These are phyloP conservation scores for Taxidea taxus DNA, from an alignment of 2,113 vertebrate species.

Conservation along the genomic window DNA sequence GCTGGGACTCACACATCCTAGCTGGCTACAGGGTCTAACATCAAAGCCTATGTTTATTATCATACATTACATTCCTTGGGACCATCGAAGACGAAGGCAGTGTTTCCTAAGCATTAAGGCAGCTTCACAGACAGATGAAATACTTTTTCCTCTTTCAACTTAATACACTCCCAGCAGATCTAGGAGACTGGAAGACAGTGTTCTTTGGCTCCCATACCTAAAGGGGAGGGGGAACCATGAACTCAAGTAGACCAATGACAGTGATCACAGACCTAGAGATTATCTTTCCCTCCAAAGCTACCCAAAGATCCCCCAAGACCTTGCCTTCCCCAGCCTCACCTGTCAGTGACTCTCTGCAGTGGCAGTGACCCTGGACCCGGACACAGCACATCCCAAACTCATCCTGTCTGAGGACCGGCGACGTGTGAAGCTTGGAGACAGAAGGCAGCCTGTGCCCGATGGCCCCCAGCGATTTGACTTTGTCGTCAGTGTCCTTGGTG, in stretches of 20 bases:
- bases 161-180: neutral
- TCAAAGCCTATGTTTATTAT: neutral
- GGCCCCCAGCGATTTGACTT: conserved; percentile 87
- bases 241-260: neutral
- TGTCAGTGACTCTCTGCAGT: conserved; percentile 49
- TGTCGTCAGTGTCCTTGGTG: conserved; percentile 84
- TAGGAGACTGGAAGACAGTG: neutral
- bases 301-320: neutral
- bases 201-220: neutral
- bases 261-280: neutral
- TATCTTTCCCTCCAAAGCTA: neutral
- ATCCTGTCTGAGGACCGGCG: conserved; percentile 84
- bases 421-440: conserved; percentile 84
- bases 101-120: neutral
- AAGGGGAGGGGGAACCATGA: neutral
- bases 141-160: neutral
- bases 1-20: neutral
- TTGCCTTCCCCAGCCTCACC: neutral
- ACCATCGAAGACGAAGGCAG: neutral
- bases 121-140: neutral
- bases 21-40: neutral
- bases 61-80: neutral
- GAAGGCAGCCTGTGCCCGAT: conserved; percentile 71
- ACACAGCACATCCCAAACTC: conserved; percentile 87
- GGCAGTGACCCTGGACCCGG: conserved; percentile 83